These are phyloP conservation scores for Lochmaea capreae DNA, from an alignment of 2,888 invertebrate species.

Conservation along the genomic window DNA sequence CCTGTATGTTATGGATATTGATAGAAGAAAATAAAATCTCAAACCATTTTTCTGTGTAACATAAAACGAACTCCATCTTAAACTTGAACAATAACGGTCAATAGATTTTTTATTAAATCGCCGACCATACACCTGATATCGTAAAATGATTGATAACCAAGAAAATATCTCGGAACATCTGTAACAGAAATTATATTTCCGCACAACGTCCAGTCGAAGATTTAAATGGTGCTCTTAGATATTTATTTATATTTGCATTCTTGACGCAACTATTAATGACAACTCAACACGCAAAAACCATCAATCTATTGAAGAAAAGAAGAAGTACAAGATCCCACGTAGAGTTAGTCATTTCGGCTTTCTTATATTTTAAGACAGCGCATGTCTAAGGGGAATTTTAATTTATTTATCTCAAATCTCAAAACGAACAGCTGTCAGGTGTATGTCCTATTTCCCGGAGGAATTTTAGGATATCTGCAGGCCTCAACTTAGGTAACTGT, in stretches of 20 bases:
- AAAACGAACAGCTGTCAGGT: neutral
- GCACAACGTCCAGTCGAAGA: neutral
- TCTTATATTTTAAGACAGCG: constrained; percentile 32
- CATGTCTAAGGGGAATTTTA: too few species aligned
- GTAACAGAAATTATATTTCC: constrained; percentile 8
- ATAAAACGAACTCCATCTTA: neutral
- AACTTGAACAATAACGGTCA: neutral
- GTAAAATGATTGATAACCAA: constrained; percentile 6
- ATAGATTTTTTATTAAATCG: neutral
- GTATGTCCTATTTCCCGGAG: too few species aligned
- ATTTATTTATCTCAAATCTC: neutral
- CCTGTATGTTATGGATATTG: too few species aligned
- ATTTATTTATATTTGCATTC: constrained; percentile 3
- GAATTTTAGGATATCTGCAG: too few species aligned
- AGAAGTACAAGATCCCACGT: constrained; percentile 5
- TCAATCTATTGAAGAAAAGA: neutral
- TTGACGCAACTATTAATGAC: neutral
- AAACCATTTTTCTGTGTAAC: too few species aligned
- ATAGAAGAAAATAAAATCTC: too few species aligned
- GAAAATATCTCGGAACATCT: neutral
- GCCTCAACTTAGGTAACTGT: too few species aligned
- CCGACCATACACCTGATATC: neutral
- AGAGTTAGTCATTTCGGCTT: constrained; percentile 7
- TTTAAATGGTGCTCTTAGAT: neutral
- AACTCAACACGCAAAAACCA: constrained; percentile 5